phyloP scores from a whole-genome alignment of 2,888 invertebrate species.

The Cyaniris semiargus region DNA sequence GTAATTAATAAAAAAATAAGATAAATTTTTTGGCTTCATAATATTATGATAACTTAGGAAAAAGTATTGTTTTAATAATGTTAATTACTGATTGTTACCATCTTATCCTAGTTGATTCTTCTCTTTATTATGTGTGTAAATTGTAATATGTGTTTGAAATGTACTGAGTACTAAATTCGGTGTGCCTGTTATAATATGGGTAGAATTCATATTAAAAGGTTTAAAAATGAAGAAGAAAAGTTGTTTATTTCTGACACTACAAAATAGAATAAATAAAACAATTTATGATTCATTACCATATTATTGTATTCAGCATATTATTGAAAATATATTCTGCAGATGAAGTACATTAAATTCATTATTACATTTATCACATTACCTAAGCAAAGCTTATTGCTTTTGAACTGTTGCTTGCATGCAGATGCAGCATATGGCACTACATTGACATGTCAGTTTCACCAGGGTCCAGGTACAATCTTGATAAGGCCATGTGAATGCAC shows the following conservation, averaged over 20 bases:
- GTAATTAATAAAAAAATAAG: not conserved
- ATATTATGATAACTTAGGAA: not conserved
- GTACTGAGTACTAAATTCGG: not conserved
- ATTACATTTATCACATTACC: constrained; percentile 58
- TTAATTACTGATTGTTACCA: not conserved
- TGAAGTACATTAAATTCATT: constrained; percentile 46
- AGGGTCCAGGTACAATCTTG: not conserved
- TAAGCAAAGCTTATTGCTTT: constrained; percentile 56
- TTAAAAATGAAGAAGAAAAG: not conserved
- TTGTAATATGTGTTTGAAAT: not conserved
- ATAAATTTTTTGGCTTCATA: not conserved
- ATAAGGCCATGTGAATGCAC: constrained; percentile 22
- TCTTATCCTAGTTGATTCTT: not conserved
- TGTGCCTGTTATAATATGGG: not conserved
- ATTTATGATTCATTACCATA: constrained; percentile 36
- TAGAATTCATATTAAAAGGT: not conserved
- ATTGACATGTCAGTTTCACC: not conserved
- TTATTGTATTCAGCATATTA: constrained; percentile 59
- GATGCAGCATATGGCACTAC: constrained; percentile 46
- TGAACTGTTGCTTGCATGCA: constrained; percentile 42
- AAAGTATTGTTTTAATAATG: not conserved
- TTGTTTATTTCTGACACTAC: not conserved
- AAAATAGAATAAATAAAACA: constrained; percentile 8
- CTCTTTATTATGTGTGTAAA: not conserved
- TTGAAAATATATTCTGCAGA: constrained; percentile 70